These are phyloP conservation scores for Anabacerthia variegaticeps DNA, from an alignment of 2,797 vertebrate genomes.

Conservation along the genomic window DNA sequence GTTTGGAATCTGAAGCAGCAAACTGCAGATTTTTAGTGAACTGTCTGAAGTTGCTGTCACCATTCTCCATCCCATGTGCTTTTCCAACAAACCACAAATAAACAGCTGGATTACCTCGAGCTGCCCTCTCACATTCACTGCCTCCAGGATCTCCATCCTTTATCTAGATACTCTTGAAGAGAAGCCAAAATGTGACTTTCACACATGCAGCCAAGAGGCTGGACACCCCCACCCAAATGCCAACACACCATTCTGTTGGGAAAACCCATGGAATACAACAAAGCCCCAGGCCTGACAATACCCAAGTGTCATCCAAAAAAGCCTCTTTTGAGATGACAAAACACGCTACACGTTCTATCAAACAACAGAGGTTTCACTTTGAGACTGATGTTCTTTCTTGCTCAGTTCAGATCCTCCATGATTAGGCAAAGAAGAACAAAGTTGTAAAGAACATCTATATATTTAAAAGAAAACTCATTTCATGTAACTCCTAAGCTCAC, in stretches of 20 bases:
- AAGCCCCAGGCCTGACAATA: background rate
- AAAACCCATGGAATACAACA: background rate
- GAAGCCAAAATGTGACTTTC: background rate
- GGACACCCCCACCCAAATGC: background rate
- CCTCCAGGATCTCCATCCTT: background rate
- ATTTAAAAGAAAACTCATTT: background rate
- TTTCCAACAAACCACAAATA: background rate
- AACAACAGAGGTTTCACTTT: background rate
- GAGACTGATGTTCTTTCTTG: background rate
- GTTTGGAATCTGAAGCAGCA: background rate
- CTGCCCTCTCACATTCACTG: background rate
- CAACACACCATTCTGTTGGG: background rate
- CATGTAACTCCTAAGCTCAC: background rate
- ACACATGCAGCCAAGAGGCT: background rate
- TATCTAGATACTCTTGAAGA: background rate
- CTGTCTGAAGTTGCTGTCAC: background rate
- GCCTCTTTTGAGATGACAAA: background rate
- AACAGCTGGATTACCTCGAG: background rate
- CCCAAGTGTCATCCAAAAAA: background rate
- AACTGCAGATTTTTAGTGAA: background rate
- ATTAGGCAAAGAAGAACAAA: background rate
- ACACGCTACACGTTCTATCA: background rate
- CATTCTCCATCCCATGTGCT: background rate
- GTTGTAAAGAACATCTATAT: background rate
- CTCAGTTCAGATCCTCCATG: background rate